A percentile compares a stretch with the other conserved stretches of the same genome.
Conservation (phyloP, 2,888 invertebrate genomes). For the Osmoderma eremita region DNA sequence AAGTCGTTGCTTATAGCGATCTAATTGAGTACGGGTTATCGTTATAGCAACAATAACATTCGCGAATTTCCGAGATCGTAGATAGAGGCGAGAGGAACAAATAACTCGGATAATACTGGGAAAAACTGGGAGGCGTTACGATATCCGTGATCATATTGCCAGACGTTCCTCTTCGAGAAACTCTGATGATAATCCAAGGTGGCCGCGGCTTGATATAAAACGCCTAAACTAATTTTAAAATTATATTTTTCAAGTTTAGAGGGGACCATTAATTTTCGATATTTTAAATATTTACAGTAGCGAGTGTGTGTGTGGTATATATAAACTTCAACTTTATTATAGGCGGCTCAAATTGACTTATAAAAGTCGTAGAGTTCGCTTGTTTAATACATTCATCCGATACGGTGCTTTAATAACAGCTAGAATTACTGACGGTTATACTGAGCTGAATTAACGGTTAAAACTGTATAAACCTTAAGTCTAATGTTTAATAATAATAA, state of each 20-base stretch:
- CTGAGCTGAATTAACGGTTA: no score
- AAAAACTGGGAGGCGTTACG: no score
- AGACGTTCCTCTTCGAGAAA: slow-evolving; percentile 9
- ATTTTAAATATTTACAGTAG: slow-evolving; percentile 42
- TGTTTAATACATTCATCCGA: slow-evolving; percentile 20
- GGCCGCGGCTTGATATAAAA: slow-evolving; percentile 16
- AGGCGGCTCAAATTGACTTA: slow-evolving; percentile 31
- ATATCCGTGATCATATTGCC: slow-evolving; percentile 3
- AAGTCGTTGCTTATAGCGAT: background rate
- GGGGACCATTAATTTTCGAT: slow-evolving; percentile 40
- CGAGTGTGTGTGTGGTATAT: slow-evolving; percentile 27
- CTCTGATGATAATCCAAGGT: background rate
- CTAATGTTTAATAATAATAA: no score
- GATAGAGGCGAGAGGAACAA: no score
- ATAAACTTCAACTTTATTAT: slow-evolving; percentile 34
- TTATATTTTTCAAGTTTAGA: slow-evolving; percentile 36
- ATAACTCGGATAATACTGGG: no score
- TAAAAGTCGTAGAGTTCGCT: slow-evolving; percentile 9
- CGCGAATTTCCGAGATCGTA: no score
- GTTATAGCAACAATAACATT: no score
- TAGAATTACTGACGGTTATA: background rate
- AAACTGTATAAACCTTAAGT: no score
- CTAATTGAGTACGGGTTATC: background rate
- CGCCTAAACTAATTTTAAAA: slow-evolving; percentile 36
- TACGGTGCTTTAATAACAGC: background rate